Conservation (phyloP, 2,888 invertebrate genomes). For the Scaptomyza caliginosa region DNA sequence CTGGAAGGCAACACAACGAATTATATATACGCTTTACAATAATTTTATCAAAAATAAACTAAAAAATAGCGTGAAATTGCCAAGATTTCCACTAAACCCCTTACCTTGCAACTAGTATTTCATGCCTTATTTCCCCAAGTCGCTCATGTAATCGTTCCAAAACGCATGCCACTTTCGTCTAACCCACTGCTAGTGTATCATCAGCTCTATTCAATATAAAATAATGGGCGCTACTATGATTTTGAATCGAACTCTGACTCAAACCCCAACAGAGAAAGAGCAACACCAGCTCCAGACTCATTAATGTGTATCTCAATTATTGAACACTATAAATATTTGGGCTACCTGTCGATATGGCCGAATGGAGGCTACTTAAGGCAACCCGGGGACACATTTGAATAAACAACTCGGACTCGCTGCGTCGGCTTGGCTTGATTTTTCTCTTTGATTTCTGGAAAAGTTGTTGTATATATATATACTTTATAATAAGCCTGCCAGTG, state of each 20-base stretch:
- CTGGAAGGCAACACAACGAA: background rate
- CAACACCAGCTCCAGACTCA: constrained; percentile 52
- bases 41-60: too few species aligned
- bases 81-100: background rate
- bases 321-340: constrained; percentile 82
- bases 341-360: constrained; percentile 81
- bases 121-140: background rate
- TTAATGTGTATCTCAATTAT: constrained; percentile 82
- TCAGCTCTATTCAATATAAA: constrained; percentile 67
- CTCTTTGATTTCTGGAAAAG: constrained; percentile 76
- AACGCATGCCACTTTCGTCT: background rate
- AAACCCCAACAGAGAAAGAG: constrained; percentile 5
- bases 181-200: constrained; percentile 2
- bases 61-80: too few species aligned
- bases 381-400: constrained; percentile 67
- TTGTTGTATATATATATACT: constrained; percentile 76
- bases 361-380: constrained; percentile 64
- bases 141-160: background rate
- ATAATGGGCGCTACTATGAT: constrained; percentile 76
- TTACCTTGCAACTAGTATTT: background rate
- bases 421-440: constrained; percentile 69
- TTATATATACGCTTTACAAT: constrained; percentile 13
- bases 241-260: constrained; percentile 52
- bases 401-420: constrained; percentile 44
- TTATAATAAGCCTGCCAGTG: constrained; percentile 75